These are phyloP conservation scores for Taenioides sp. DNA, from an alignment of 2,797 vertebrate genomes.

Conservation along the genomic window DNA sequence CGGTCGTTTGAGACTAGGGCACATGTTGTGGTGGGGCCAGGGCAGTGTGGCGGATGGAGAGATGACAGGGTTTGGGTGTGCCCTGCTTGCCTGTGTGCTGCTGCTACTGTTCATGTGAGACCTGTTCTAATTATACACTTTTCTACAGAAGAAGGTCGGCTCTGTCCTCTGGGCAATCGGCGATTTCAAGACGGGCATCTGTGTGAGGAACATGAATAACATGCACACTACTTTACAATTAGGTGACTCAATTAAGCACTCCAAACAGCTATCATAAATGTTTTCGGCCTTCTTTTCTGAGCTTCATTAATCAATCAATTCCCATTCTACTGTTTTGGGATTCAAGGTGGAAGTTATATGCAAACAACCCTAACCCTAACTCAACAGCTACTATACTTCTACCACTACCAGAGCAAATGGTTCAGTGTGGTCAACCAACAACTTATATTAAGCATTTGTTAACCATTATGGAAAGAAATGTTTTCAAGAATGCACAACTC, in stretches of 20 bases:
- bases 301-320: not conserved
- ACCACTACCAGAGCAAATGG: not conserved
- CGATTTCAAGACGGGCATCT: slow-evolving; percentile 45
- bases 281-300: not conserved
- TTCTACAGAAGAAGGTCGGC: slow-evolving; percentile 75
- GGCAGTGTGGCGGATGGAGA: slow-evolving; percentile 44
- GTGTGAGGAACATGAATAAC: slow-evolving; percentile 13
- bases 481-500: not conserved
- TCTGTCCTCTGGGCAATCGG: slow-evolving; percentile 66
- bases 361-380: not conserved
- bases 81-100: slow-evolving; percentile 73
- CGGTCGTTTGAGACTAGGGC: slow-evolving; percentile 23
- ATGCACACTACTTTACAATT: not conserved
- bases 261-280: not conserved
- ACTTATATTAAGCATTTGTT: not conserved
- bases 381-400: not conserved
- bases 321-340: not conserved
- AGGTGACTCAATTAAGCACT: not conserved
- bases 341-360: not conserved
- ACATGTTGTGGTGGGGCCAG: slow-evolving; percentile 16
- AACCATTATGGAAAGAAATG: not conserved
- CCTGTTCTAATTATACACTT: slow-evolving; percentile 81
- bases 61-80: slow-evolving; percentile 74
- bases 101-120: slow-evolving; percentile 78
- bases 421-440: not conserved